Conservation (phyloP, 1,140 invertebrate genomes). For the Melipona quadrifasciata region DNA sequence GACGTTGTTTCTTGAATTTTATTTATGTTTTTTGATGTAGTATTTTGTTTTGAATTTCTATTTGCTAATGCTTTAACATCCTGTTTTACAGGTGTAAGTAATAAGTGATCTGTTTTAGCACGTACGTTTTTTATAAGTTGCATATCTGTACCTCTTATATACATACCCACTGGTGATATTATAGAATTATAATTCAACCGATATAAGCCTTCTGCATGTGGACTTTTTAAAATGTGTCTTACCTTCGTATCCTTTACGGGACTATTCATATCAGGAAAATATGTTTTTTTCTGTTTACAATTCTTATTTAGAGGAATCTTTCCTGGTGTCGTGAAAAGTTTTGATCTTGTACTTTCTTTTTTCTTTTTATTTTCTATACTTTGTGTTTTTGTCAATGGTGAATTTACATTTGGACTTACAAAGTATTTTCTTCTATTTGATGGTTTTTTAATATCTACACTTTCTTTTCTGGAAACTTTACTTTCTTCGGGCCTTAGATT, state of each 20-base stretch:
- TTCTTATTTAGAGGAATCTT: slow-evolving; percentile 20
- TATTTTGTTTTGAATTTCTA: not conserved
- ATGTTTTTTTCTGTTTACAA: slow-evolving; percentile 51
- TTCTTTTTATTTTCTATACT: not conserved
- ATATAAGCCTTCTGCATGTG: slow-evolving; percentile 25
- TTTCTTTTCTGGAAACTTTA: not conserved
- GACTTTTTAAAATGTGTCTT: slow-evolving; percentile 31
- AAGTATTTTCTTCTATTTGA: not conserved
- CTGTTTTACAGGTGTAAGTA: slow-evolving; percentile 18
- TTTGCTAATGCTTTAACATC: not conserved
- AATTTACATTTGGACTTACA: slow-evolving; percentile 8
- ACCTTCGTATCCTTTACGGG: not conserved
- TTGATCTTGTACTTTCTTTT: slow-evolving; percentile 1
- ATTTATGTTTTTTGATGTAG: not conserved
- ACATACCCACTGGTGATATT: slow-evolving; percentile 60
- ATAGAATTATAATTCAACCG: slow-evolving; percentile 50
- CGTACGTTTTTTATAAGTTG: slow-evolving; percentile 59
- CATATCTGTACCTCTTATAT: slow-evolving; percentile 58
- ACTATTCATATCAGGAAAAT: slow-evolving; percentile 41
- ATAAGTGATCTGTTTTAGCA: slow-evolving; percentile 35
- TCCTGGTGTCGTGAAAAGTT: slow-evolving; percentile 58
- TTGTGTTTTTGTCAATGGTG: slow-evolving; percentile 1
- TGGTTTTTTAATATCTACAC: not conserved
- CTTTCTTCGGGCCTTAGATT: not conserved
- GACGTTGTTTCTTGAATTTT: not conserved